These are phyloP conservation scores for Tigriopus japonicus DNA, from an alignment of 1,140 invertebrate genomes.

Conservation along the genomic window DNA sequence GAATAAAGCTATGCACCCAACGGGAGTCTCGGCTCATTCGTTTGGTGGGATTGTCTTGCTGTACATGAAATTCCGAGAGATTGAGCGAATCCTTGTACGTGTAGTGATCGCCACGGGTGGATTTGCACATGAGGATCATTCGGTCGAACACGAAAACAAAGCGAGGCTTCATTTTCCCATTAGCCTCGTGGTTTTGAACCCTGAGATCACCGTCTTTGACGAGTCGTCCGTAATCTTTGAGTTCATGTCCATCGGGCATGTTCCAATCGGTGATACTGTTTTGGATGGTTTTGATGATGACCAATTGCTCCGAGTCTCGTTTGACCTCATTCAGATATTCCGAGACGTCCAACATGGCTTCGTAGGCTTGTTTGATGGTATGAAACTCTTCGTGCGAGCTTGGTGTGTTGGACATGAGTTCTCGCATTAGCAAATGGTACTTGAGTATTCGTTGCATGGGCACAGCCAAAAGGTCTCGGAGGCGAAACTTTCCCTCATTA, in stretches of 20 bases:
- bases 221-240: slow-evolving; percentile 72
- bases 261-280: slow-evolving; percentile 59
- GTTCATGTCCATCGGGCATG: slow-evolving; percentile 46
- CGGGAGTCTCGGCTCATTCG: slow-evolving; percentile 24
- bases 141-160: slow-evolving; percentile 95
- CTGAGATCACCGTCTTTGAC: slow-evolving; percentile 81
- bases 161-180: slow-evolving; percentile 64
- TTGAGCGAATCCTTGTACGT: slow-evolving; percentile 68
- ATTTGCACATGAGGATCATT: slow-evolving; percentile 85
- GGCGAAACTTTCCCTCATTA: slow-evolving; percentile 82
- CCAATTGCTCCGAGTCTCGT: slow-evolving; percentile 75
- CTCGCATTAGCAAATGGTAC: slow-evolving; percentile 80
- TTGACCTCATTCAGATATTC: slow-evolving; percentile 98
- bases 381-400: slow-evolving; percentile 47
- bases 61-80: slow-evolving; percentile 64
- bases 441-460: slow-evolving; percentile 96
- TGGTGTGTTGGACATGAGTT: slow-evolving; percentile 71
- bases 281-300: slow-evolving; percentile 55
- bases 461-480: slow-evolving; percentile 81
- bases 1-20: slow-evolving; percentile 58
- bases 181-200: slow-evolving; percentile 77
- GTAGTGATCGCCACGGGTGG: slow-evolving; percentile 71
- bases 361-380: slow-evolving; percentile 47
- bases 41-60: slow-evolving; percentile 36
- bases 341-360: slow-evolving; percentile 90